A percentile compares a stretch with the other conserved stretches of the same genome.
Conservation (phyloP, 1,140 invertebrate species). For the Drosophila dunni region DNA sequence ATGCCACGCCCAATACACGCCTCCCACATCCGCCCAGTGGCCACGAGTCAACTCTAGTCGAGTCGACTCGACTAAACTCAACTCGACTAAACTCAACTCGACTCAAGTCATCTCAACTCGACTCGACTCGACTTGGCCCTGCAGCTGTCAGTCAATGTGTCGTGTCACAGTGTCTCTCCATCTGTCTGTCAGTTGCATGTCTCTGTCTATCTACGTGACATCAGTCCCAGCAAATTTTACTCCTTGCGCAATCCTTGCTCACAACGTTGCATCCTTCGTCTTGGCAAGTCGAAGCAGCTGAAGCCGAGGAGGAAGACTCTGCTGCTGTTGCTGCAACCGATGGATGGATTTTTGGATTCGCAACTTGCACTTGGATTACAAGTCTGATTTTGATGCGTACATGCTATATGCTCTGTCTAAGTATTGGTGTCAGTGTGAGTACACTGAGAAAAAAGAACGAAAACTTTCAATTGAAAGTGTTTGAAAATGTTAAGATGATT, state of each 20-base stretch:
- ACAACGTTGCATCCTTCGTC: constrained; percentile 19
- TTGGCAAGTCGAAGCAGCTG: constrained; percentile 47
- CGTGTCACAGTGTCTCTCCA: constrained; percentile 84
- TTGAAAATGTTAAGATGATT: too few species aligned
- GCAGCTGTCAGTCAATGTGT: constrained; percentile 84
- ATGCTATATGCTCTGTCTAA: constrained; percentile 54
- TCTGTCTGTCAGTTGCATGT: constrained; percentile 83
- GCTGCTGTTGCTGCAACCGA: constrained; percentile 56
- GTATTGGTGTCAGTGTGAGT: constrained; percentile 8
- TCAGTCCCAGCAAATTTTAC: constrained; percentile 63
- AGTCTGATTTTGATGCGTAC: constrained; percentile 83
- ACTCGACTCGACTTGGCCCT: constrained; percentile 51
- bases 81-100: constrained; percentile 30
- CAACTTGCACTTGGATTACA: constrained; percentile 83
- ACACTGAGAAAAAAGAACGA: too few species aligned
- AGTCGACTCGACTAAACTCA: not conserved
- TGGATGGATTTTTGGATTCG: constrained; percentile 83
- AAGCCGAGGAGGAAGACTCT: not conserved
- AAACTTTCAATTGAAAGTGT: too few species aligned
- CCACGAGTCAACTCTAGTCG: constrained; percentile 32
- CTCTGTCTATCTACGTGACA: constrained; percentile 84
- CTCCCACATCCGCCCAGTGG: not conserved
- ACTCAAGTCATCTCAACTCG: constrained; percentile 16
- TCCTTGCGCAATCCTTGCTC: constrained; percentile 33
- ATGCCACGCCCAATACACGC: constrained; percentile 38